Base-by-base conservation (phyloP, 2,113 vertebrate genomes). In the Gulo gulo region DNA sequence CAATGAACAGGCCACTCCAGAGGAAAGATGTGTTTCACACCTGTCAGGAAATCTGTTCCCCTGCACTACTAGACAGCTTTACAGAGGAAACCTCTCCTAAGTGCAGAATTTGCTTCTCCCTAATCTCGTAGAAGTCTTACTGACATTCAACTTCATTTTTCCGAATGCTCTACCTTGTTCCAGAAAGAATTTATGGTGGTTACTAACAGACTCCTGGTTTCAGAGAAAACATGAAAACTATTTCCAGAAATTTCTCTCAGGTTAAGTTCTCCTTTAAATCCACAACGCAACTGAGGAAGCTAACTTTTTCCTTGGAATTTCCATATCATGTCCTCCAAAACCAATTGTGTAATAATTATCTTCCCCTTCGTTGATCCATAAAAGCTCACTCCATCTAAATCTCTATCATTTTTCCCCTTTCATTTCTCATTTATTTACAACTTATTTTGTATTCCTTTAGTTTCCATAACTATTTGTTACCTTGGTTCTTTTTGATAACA, bases 241-340 rank as follows among this genome's bases (percentile, higher is more conserved):
- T 67, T 39, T 73, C 69, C 80, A 26, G 76, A 95, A 67, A 92
- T 47, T 81, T 74, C 29, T 84, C 26, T 52, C 80, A 96, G 20
- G 29, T 69, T 89, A 47, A 59, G n/a, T 81, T 79, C 57, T 88
- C 36, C 59, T 65, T 83, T 88, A 4, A 6, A 26, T 39, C 57
- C 47, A 84, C 39, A 31, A 10, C 47, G 7, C 31, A 47, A 80
- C 34, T 39, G 82, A 84, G 76, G 76, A 86, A 47, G 11, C 67
- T 92, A 42, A 50, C 50, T 88, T 95, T 88, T 92, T 74, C 82
- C 94, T 88, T 29, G 78, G 80, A 87, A 52, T 81, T 89, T 94
- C 67, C 94, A 74, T 63, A 95, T 67, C 55, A 16, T 36, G 11
- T 39, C 42, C 34, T 93, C 63, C 52, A 78, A 73, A 78, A 36